Conservation (phyloP, 2,797 vertebrate species). For the Decapterus maruadsi region DNA sequence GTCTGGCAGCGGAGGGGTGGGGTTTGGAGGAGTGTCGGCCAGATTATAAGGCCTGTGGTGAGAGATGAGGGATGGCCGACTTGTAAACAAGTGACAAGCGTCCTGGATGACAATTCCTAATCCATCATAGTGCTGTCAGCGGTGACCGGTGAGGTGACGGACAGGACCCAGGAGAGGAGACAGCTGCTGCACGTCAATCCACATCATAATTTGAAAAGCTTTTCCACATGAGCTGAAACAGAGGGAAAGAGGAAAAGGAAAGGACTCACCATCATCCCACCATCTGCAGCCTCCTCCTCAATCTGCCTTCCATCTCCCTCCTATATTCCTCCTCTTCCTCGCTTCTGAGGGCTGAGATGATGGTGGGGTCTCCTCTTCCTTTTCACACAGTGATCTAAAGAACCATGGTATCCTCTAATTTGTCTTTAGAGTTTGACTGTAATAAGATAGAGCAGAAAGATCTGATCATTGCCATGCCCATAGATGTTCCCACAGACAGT, state of each 20-base stretch:
- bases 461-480: not conserved
- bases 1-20: conserved; percentile 64
- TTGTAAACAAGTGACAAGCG: conserved; percentile 89
- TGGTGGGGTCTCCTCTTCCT: conserved; percentile 7
- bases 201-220: conserved; percentile 87
- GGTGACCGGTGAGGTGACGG: conserved; percentile 80
- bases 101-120: conserved; percentile 90
- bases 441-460: conserved; percentile 13
- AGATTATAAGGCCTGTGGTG: conserved; percentile 82
- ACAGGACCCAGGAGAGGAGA: conserved; percentile 81
- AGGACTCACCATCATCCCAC: conserved; percentile 28
- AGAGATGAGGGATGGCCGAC: conserved; percentile 87
- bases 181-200: conserved; percentile 86
- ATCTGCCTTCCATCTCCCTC: conserved; percentile 29
- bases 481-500: conserved; percentile 1
- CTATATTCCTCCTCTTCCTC: not conserved
- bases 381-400: conserved; percentile 3
- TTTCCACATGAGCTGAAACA: conserved; percentile 67
- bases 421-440: not conserved
- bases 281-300: conserved; percentile 44
- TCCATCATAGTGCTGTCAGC: conserved; percentile 89
- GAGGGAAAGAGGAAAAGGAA: conserved; percentile 36
- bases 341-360: conserved; percentile 8
- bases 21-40: conserved; percentile 67
- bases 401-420: not conserved